These are phyloP conservation scores for Drosophila triauraria DNA, from an alignment of 1,140 invertebrate species.

Conservation along the genomic window DNA sequence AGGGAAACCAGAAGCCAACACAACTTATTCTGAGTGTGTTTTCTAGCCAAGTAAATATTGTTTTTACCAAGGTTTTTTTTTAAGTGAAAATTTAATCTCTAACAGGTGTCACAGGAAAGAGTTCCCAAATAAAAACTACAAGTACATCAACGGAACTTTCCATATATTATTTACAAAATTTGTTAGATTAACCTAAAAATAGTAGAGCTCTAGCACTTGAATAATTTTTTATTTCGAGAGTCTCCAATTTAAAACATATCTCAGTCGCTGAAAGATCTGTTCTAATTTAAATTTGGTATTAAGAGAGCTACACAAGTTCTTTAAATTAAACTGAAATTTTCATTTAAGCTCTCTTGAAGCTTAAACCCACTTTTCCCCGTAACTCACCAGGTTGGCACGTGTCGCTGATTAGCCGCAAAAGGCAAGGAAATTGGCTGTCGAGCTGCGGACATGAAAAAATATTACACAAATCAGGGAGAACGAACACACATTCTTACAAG, in stretches of 20 bases:
- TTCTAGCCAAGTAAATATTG: not conserved
- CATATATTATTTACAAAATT: too few relatives aligned
- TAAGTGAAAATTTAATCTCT: not conserved
- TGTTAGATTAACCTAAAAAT: too few relatives aligned
- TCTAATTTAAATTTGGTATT: too few relatives aligned
- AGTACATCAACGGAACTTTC: not conserved
- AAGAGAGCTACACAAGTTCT: too few relatives aligned
- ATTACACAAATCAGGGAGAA: conserved; percentile 50
- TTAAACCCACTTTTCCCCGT: not conserved
- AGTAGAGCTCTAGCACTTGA: too few relatives aligned
- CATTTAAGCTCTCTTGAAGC: too few relatives aligned
- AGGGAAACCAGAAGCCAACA: conserved; percentile 11
- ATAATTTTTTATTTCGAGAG: too few relatives aligned
- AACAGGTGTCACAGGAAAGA: not conserved
- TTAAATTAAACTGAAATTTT: too few relatives aligned
- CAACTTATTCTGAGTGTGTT: conserved; percentile 10
- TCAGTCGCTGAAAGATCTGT: too few relatives aligned
- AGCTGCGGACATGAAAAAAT: conserved; percentile 24
- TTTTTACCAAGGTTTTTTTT: not conserved
- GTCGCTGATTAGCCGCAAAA: conserved; percentile 33
- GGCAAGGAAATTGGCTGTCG: conserved; percentile 13
- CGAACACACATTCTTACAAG: conserved; percentile 24
- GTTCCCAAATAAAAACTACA: not conserved
- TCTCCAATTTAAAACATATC: too few relatives aligned
- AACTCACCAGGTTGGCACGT: conserved; percentile 41